phyloP scores from a whole-genome alignment of 1,140 invertebrate species.

The Drosophila bipectinata region DNA sequence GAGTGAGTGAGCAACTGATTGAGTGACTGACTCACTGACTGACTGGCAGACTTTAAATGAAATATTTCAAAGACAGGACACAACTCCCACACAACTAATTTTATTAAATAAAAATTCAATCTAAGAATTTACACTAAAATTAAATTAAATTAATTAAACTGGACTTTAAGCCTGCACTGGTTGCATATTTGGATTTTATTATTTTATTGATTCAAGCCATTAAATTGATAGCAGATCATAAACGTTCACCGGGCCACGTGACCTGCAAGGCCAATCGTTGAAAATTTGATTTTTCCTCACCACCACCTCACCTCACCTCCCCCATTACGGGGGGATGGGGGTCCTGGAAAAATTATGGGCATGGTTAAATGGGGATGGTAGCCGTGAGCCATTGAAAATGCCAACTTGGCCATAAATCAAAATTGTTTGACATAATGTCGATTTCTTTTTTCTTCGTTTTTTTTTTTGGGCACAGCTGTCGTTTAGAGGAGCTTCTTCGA shows the following conservation, averaged over 20 bases:
- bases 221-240: conserved; percentile 67
- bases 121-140: conserved; percentile 43
- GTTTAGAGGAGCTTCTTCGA: neutral
- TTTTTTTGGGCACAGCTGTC: conserved; percentile 47
- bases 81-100: conserved; percentile 17
- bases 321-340: neutral
- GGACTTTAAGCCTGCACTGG: neutral
- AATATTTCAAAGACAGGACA: neutral
- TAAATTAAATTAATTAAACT: neutral
- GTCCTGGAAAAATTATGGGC: neutral
- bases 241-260: conserved; percentile 51
- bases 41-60: conserved; percentile 2
- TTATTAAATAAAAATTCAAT: conserved; percentile 62
- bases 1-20: neutral
- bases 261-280: conserved; percentile 59
- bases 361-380: neutral
- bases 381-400: conserved; percentile 23
- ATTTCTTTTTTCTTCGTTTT: conserved; percentile 22
- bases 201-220: conserved; percentile 62
- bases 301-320: too few species aligned
- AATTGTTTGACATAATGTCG: conserved; percentile 66
- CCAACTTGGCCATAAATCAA: conserved; percentile 62
- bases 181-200: conserved; percentile 26
- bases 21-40: conserved; percentile 1
- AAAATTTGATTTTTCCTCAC: conserved; percentile 63